Base-by-base conservation (phyloP, 2,888 invertebrate species). In the Cerastis rubricosa region DNA sequence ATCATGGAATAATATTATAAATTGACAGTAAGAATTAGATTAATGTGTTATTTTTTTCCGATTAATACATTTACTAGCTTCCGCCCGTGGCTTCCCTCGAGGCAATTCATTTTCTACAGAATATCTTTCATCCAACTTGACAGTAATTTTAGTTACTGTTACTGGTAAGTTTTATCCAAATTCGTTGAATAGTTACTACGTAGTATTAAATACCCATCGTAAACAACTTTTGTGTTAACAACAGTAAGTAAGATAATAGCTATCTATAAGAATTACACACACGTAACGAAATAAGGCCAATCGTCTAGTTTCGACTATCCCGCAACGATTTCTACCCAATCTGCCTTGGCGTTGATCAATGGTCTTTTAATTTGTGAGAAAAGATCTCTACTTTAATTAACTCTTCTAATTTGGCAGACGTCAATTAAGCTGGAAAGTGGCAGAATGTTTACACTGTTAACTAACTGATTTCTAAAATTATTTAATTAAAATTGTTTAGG, bases 391-490 rank as follows among this genome's bases (percentile, higher is more conserved):
- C 17, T 57, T 64, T 45, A 68, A 79, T 68, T 64, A 51, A 74
- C 61, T 68, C 6, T 64, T 79, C 57, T 73, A 71, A 81, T 72
- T 72, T 69, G 61, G 61, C 72, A 61, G 35, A 49, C 59, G 49
- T 82, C 68, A 66, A 81, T 83, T 78, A 78, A 59, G 49, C 61
- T 57, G 49, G 73, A 73, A 82, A 83, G 73, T 73, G 65, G 61
- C 45, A 43, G 29, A 69, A 70, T 49, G 43, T 43, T 79, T 81
- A 67, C 63, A 40, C 49, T 78, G 73, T 78, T 64, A 54, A 61
- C 51, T 68, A 72, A 74, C 66, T 70, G 47, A 78, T 67, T 57
- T 57, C 49, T 72, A 61, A 51, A 0, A 78, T 78, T 67, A 63
- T 70, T 78, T 63, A 63, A 67, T 78, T 49, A 66, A 57, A 73